A percentile compares a stretch with the other conserved stretches of the same genome.
Conservation (phyloP, 2,113 vertebrate species). For the Scytalopus superciliaris region DNA sequence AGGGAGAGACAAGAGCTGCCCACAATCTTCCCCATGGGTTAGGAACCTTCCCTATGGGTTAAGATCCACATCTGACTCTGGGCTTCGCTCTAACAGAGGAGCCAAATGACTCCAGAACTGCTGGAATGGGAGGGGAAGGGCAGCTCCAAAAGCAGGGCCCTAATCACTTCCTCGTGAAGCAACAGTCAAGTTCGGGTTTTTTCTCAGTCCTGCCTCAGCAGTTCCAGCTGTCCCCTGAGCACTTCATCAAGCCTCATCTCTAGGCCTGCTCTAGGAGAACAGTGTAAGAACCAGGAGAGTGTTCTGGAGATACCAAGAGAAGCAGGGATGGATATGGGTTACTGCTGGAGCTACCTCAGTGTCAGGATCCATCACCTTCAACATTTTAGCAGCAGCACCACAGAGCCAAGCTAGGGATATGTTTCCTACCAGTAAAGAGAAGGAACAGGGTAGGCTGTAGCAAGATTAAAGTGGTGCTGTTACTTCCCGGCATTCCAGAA, state of each 20-base stretch:
- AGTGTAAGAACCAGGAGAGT: accelerated
- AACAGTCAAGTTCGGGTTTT: neutral
- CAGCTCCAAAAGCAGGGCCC: neutral
- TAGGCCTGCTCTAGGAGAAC: neutral
- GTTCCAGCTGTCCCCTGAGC: neutral
- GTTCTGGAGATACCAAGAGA: neutral
- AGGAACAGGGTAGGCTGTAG: neutral
- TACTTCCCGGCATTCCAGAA: neutral
- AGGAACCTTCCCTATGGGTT: neutral
- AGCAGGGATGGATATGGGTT: neutral
- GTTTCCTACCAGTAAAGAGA: neutral
- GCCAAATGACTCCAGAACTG: neutral
- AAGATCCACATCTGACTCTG: neutral
- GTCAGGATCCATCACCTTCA: neutral
- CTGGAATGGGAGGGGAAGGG: neutral
- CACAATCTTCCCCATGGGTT: neutral
- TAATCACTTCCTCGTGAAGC: neutral
- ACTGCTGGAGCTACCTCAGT: neutral
- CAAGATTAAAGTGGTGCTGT: neutral
- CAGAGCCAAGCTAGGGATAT: neutral
- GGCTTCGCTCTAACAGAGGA: neutral
- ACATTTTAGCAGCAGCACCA: neutral
- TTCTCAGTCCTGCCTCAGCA: neutral
- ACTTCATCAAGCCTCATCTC: neutral
- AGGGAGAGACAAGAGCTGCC: neutral